Evolutionary conservation across 1,140 invertebrate species (phyloP).

Genomic region (Lycorma delicatula): DNA sequence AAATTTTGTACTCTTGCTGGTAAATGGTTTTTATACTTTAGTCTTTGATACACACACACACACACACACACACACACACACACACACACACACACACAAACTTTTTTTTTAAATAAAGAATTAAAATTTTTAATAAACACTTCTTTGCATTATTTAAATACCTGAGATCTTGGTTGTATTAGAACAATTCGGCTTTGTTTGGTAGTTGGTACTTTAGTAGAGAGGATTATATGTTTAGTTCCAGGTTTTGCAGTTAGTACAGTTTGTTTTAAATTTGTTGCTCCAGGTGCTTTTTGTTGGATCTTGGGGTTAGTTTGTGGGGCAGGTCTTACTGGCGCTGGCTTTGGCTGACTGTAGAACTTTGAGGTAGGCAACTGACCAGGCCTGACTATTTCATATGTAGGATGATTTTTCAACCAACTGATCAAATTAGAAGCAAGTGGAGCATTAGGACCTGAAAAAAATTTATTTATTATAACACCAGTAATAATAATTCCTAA

Average conservation of each 20-base stretch:
- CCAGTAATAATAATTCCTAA: not conserved
- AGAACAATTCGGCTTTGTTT: not conserved
- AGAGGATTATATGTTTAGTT: not conserved
- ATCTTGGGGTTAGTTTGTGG: not conserved
- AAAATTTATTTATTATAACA: constrained; percentile 3
- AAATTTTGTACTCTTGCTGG: no score
- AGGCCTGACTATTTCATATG: constrained; percentile 49
- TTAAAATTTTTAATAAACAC: no score
- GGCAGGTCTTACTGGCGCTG: not conserved
- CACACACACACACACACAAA: no score
- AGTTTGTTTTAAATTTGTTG: not conserved
- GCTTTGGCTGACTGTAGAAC: constrained; percentile 10
- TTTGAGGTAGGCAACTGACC: constrained; percentile 14
- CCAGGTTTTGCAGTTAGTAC: not conserved
- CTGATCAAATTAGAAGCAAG: constrained; percentile 62
- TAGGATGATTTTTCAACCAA: constrained; percentile 80
- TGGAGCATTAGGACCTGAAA: constrained; percentile 62
- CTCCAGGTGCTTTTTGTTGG: not conserved
- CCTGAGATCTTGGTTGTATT: constrained; percentile 2
- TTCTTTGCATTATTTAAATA: not conserved
- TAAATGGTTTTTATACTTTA: no score
- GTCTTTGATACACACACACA: no score
- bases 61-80: no score
- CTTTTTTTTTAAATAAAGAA: no score
- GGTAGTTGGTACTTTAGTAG: not conserved